Evolutionary conservation across 2,113 vertebrate species (phyloP).

Genomic region (Eidolon helvum): DNA sequence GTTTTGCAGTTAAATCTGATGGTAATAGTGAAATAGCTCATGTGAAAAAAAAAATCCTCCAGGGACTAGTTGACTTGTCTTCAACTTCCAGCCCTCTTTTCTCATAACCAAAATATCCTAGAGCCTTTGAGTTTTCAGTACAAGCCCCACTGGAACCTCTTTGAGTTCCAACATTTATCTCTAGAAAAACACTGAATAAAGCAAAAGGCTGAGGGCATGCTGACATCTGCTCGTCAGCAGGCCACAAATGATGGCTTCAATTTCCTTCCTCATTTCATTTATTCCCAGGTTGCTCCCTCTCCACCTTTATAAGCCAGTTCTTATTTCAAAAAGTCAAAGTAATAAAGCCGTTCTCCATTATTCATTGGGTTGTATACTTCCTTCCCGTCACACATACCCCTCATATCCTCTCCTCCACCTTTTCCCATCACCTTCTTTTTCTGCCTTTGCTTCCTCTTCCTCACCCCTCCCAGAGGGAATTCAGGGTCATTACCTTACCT

Average conservation of each 20-base stretch:
- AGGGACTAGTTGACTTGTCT: background rate
- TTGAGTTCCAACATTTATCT: constrained; percentile 34
- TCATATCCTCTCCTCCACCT: background rate
- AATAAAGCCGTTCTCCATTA: constrained; percentile 79
- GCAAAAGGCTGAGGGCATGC: constrained; percentile 28
- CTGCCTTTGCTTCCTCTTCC: background rate
- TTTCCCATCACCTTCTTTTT: background rate
- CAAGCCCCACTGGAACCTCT: constrained; percentile 9
- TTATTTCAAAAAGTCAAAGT: constrained; percentile 81
- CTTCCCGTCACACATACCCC: background rate
- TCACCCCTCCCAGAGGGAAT: background rate
- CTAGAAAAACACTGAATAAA: constrained; percentile 37
- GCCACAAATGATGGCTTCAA: constrained; percentile 50
- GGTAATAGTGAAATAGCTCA: constrained; percentile 22
- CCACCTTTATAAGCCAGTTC: constrained; percentile 75
- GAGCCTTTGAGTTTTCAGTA: background rate
- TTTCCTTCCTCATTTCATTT: constrained; percentile 62
- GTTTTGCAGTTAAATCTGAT: constrained; percentile 41
- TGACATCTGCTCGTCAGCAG: constrained; percentile 43
- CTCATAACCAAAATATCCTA: constrained; percentile 28
- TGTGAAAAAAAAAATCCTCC: background rate
- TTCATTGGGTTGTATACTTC: constrained; percentile 73
- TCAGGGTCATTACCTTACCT: background rate
- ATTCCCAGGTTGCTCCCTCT: constrained; percentile 77
- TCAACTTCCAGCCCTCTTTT: constrained; percentile 32